Evolutionary conservation across 2,888 invertebrate species (phyloP), one percentile per base, ranked within the genome.

Genomic region (Tyria jacobaeae): DNA sequence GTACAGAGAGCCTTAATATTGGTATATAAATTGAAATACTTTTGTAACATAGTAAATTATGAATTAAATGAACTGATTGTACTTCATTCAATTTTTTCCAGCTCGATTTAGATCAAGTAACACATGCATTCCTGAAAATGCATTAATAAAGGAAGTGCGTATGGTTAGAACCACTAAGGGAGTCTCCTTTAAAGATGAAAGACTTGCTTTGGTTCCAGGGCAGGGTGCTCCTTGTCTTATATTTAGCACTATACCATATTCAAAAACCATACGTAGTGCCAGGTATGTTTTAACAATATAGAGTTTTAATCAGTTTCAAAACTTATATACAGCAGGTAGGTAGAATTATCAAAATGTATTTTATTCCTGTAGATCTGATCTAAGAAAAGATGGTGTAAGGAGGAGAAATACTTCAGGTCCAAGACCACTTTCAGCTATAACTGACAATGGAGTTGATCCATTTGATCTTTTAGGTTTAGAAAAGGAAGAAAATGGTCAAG

Each of bases 241-340:
- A 66, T 98, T 97, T 87, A 98, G 98, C 44, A 96, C 97, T 60
- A 95, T 99, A 83, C 98, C 98, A 39, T 98, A 97, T 86, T 96
- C 95, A 61, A 96, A 96, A 85, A 95, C 95, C 77, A 89, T 95
- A 66, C 95, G 96, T 64, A 95, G 90, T 82, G 94, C 94, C 76
- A 94, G 96, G 96, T 96, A 85, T 87, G 89, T 82, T 17, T 44
- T 60, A 2, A 0, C 21, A 5, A 10, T 21, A 9, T 44, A 4
- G 17, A 10, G 12, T 4, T 17, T n/a, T 41, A 12, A 17, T 0
- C 21, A 44, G 4, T 44, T 86, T 96, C 95, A 61, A 96, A 96
- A 85, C 95, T 95, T 77, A 89, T 95, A 65, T 94, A 96, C 64
- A 95, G 90, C 75, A 94, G 96, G 96, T 96, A 85, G 87, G 89